Base-by-base conservation (phyloP, 1,140 invertebrate genomes). In the Cydia splendana region DNA sequence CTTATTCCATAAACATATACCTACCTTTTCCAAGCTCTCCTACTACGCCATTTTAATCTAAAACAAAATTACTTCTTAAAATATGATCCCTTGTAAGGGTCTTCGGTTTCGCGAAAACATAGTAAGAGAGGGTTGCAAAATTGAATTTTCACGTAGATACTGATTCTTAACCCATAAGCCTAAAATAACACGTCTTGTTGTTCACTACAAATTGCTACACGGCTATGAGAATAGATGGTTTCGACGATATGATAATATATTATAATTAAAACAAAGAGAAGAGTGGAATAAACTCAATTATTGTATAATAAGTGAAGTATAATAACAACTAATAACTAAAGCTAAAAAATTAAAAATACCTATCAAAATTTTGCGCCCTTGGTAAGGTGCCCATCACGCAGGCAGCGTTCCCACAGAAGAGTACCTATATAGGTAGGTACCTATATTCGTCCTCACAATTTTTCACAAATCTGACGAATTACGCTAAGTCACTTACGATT, bases 131-230 rank as follows among this genome's bases (percentile, higher is more conserved):
- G 67, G 67, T 38, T 34, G n/a, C 34, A n/a, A 71, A 71, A 71
- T 71, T 71, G 67, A 71, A 71, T 71, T 71, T 71, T 71, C 67
- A 42, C 67, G 34, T 42, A 38, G n/a, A 71, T 71, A 71, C 30
- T 38, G 67, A 38, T 42, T 38, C 67, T 71, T 20, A 38, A 18
- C 67, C 34, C 34, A 9, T 38, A 45, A 71, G n/a, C 67, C 67
- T 71, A 71, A 71, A 71, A 71, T 71, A 71, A 71, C 67, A 71
- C 15, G n/a, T 42, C 5, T 9, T 62, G 20, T 10, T 24, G 20
- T 24, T 24, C 20, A 18, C 57, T 20, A 62, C 10, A 62, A 10
- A 24, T 2, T 62, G 2, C 57, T 24, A 24, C 53, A 9, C 18
- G 18, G 20, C 7, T 24, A 24, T 10, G 7, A 24, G 57, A 24